These are phyloP conservation scores for Pegoplata infirma DNA, from an alignment of 2,888 invertebrate genomes.

Conservation along the genomic window DNA sequence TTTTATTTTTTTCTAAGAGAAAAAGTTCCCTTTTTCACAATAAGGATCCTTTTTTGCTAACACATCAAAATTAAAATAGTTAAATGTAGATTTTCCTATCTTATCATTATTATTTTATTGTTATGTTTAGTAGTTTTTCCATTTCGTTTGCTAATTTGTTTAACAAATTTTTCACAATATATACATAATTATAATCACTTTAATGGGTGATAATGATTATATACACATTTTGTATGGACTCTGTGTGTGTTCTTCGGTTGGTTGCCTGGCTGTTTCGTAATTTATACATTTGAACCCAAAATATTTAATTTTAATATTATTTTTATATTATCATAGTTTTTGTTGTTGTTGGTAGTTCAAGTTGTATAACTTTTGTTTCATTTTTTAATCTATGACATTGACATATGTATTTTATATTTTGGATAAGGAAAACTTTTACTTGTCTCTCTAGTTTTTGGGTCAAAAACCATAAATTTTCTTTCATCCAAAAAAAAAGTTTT, in stretches of 20 bases:
- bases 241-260: neutral
- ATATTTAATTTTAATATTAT: conserved; percentile 29
- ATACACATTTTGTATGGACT: neutral
- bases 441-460: conserved; percentile 11
- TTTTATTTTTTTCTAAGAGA: neutral
- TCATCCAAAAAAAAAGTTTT: neutral
- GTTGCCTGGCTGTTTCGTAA: conserved; percentile 4
- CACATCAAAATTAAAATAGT: neutral
- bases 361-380: neutral
- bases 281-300: conserved; percentile 32
- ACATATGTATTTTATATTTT: conserved; percentile 43
- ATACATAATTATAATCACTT: conserved; percentile 47
- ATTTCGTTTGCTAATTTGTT: conserved; percentile 32
- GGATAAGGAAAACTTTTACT: conserved; percentile 6
- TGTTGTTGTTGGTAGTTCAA: neutral
- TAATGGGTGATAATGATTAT: conserved; percentile 36
- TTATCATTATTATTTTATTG: conserved; percentile 38
- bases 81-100: conserved; percentile 18
- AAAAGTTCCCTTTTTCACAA: neutral
- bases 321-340: conserved; percentile 1
- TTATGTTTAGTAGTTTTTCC: conserved; percentile 17
- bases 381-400: conserved; percentile 51
- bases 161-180: conserved; percentile 26
- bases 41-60: conserved; percentile 17
- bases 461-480: conserved; percentile 14